These are phyloP conservation scores for Seira musarum DNA, from an alignment of 2,888 invertebrate genomes.

Conservation along the genomic window DNA sequence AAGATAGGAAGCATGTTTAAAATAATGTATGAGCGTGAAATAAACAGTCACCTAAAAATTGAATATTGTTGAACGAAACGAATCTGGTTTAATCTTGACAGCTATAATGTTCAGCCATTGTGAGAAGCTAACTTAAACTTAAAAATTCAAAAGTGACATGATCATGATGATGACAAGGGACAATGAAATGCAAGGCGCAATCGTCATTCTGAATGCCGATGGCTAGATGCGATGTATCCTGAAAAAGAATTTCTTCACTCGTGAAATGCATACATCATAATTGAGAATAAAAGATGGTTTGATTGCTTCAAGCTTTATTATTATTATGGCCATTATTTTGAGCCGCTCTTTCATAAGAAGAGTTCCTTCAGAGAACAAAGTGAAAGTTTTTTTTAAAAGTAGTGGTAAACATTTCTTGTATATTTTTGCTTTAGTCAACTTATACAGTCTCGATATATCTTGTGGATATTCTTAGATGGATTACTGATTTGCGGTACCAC, in stretches of 20 bases:
- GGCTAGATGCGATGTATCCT: too few relatives aligned
- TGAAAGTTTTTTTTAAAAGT: constrained; percentile 44
- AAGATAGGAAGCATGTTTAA: neutral
- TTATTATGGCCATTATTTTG: neutral
- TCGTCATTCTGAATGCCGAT: too few relatives aligned
- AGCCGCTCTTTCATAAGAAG: constrained; percentile 33
- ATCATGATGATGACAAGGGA: neutral
- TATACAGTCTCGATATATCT: too few relatives aligned
- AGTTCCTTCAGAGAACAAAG: constrained; percentile 31
- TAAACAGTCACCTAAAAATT: neutral
- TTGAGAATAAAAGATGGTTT: neutral
- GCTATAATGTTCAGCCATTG: too few relatives aligned
- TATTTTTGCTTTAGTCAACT: too few relatives aligned
- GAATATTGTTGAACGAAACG: too few relatives aligned
- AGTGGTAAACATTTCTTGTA: too few relatives aligned
- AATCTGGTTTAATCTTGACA: too few relatives aligned
- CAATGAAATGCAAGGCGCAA: too few relatives aligned
- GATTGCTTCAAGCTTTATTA: constrained; percentile 34
- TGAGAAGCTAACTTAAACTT: too few relatives aligned
- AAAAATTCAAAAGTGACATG: neutral
- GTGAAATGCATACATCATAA: neutral
- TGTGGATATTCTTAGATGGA: neutral
- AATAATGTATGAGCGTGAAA: neutral
- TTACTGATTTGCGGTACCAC: neutral
- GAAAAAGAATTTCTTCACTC: neutral